Conservation (phyloP, 2,888 invertebrate genomes). For the Galerucella pusilla region DNA sequence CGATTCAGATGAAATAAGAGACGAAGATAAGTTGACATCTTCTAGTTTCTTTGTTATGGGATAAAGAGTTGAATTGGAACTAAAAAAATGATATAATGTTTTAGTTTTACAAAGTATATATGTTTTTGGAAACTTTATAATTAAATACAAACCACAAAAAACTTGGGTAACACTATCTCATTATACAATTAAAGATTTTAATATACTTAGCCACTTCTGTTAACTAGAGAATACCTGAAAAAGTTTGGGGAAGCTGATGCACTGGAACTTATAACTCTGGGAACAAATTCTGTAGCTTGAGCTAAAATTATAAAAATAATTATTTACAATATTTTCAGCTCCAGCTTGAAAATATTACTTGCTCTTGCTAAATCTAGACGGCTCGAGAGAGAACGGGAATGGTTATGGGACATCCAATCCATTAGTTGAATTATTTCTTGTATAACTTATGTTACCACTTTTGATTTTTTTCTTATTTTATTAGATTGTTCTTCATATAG, state of each 20-base stretch:
- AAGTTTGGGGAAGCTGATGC: constrained; percentile 61
- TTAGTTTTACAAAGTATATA: too few species aligned
- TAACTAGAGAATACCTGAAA: constrained; percentile 51
- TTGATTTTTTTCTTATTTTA: constrained; percentile 27
- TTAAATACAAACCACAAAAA: too few species aligned
- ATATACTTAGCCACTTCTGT: not conserved
- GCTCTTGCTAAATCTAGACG: constrained; percentile 52
- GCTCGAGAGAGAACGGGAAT: constrained; percentile 52
- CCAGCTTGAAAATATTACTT: constrained; percentile 43
- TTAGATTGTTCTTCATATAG: constrained; percentile 41
- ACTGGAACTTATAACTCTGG: constrained; percentile 50
- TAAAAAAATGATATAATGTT: not conserved
- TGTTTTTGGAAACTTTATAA: too few species aligned
- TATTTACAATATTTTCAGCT: constrained; percentile 29
- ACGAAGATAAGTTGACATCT: constrained; percentile 47
- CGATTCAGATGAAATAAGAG: constrained; percentile 46
- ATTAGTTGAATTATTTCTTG: constrained; percentile 41
- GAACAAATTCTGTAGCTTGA: constrained; percentile 53
- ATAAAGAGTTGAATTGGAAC: constrained; percentile 50
- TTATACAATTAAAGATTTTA: not conserved
- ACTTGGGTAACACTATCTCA: not conserved
- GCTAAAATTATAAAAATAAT: constrained; percentile 45
- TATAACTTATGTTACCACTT: constrained; percentile 41
- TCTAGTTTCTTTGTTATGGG: constrained; percentile 52
- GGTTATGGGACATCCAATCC: constrained; percentile 54